Base-by-base conservation (phyloP, 2,888 invertebrate species). In the Limnephilus rhombicus region DNA sequence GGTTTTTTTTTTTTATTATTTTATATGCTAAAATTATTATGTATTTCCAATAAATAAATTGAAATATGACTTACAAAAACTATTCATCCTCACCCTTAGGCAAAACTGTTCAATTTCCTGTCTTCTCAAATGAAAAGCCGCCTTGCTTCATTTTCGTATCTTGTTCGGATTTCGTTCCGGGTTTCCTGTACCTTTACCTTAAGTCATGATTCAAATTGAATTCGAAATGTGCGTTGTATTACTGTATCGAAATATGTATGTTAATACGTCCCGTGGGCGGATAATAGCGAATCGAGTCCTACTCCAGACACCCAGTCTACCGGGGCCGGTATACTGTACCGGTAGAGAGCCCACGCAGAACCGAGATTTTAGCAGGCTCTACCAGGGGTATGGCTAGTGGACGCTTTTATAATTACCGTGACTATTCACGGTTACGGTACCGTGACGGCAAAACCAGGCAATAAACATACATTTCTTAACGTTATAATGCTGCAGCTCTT, bases 141-240 rank as follows among this genome's bases (percentile, higher is more conserved):
- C 53, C 53, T 53, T 5, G 53, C 18, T 37, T 83, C 15, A 83
- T 83, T 83, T 83, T 31, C 37, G 83, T 83, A 18, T 45, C 85
- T 4, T 85, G n/a, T 37, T 85, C 45, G 37, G 12, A 49, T 86
- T 45, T 86, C 29, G 86, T 86, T 86, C 86, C 86, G 86, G 86
- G 45, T 86, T 86, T 86, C 86, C 86, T 86, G 86, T 13, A 86
- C 45, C 86, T 45, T 29, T 49, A 86, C 49, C 37, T 24, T 13
- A 24, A 49, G 86, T n/a, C 86, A 45, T 86, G 45, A 45, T 86
- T 45, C 24, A 86, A 86, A 86, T 86, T 86, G 86, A 86, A 41
- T 86, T 86, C 49, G 49, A 86, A 86, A 86, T 83, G 34, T 37
- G 83, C 83, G 24, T 37, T 83, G 83, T 83, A 37, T 86, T 41